Base-by-base conservation (phyloP, 2,888 invertebrate genomes). In the Antheraea assamensis region DNA sequence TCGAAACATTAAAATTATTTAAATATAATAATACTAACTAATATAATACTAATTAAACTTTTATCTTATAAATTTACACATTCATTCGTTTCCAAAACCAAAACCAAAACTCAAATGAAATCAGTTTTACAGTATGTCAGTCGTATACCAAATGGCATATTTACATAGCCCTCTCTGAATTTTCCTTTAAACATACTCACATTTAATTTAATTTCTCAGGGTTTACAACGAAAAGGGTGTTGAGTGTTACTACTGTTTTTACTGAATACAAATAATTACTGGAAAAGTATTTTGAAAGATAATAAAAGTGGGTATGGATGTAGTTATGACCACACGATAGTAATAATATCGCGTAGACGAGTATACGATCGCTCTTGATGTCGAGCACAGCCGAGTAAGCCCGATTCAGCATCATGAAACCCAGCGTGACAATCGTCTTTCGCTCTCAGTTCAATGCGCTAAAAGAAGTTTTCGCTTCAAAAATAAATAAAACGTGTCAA, bases 131-230 rank as follows among this genome's bases (percentile, higher is more conserved):
- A 58, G 10, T 58, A 3, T 58, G 30, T 30, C 17, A 30, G 27
- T 64, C 30, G 15, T n/a, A 55, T 42, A 61, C 27, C 31, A 71
- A 61, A 71, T 24, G 55, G 42, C 35, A 71, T 35, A 58, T 13
- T 58, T 35, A n/a, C 49, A 58, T 13, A 52, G 24, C 61, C 35
- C 71, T 61, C 17, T 71, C 8, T 58, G 42, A 42, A 24, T 42
- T 24, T 61, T 24, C 61, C 10, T 61, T 35, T 19, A 71, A 49
- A 68, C 49, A 35, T 49, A 68, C 27, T 72, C 47, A 30, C 31
- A 19, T 17, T 66, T 72, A 66, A 66, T 21, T 68, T 52, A 52
- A 72, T 72, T 66, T 52, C n/a, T 72, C 52, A 31, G 68, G 64
- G 72, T 72, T 64, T 31, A 52, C 31, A 30, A 30, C 30, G 47